A percentile compares a stretch with the other conserved stretches of the same genome.
Evolutionary conservation across 2,113 vertebrate genomes (phyloP).

Genomic region (Hylia prasina): DNA sequence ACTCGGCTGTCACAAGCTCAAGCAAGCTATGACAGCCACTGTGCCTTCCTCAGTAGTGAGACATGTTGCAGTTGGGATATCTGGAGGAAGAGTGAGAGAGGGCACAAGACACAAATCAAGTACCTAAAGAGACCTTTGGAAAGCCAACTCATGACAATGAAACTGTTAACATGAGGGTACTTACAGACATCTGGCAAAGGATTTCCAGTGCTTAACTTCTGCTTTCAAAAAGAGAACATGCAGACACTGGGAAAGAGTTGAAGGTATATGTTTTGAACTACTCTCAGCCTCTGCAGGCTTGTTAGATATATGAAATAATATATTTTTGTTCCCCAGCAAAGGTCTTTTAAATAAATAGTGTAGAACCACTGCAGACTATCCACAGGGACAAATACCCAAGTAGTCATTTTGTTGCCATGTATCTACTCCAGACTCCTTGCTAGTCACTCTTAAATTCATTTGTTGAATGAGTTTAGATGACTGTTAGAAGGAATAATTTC

Average conservation of each 20-base stretch:
- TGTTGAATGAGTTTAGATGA: not conserved
- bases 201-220: slow-evolving; percentile 19
- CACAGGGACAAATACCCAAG: not conserved
- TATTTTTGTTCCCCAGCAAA: slow-evolving; percentile 11
- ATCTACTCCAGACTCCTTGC: not conserved
- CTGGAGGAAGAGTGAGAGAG: not conserved
- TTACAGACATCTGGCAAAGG: not conserved
- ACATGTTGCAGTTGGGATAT: not conserved
- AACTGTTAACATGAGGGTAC: not conserved
- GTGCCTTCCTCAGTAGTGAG: not conserved
- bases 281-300: slow-evolving; percentile 15
- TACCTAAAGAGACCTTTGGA: not conserved
- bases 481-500: not conserved
- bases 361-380: not conserved
- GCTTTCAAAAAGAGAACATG: slow-evolving; percentile 14
- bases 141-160: not conserved
- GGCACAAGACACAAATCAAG: not conserved
- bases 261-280: not conserved
- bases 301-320: slow-evolving; percentile 29
- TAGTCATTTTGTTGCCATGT: not conserved
- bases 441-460: not conserved
- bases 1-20: not conserved
- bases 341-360: not conserved
- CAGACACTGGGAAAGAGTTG: slow-evolving; percentile 20
- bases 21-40: not conserved